Evolutionary conservation across 2,888 invertebrate genomes (phyloP).

Genomic region (Drosophila picticornis): DNA sequence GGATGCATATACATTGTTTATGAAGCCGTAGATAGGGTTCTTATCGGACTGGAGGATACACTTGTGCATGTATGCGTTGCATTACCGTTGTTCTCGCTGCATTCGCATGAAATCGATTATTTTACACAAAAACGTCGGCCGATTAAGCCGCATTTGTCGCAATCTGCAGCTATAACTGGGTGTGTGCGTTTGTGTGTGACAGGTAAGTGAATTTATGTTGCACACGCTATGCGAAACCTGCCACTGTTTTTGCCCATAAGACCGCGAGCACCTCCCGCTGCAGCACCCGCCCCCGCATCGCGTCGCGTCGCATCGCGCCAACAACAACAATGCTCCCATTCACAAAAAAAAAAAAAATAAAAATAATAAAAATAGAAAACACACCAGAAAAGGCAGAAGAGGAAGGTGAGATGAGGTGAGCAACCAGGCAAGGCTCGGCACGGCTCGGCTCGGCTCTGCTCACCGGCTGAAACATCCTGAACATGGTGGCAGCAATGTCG

Average conservation of each 20-base stretch:
- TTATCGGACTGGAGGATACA: not conserved
- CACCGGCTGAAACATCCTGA: conserved; percentile 37
- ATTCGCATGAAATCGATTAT: conserved; percentile 54
- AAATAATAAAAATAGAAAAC: conserved; percentile 3
- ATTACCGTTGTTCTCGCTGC: conserved; percentile 18
- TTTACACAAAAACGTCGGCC: conserved; percentile 55
- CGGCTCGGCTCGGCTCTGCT: not conserved
- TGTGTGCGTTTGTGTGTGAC: conserved; percentile 54
- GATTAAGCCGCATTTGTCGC: conserved; percentile 48
- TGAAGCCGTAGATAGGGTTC: not conserved
- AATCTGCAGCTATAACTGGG: conserved; percentile 11
- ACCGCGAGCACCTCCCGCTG: conserved; percentile 30
- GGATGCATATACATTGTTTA: not conserved
- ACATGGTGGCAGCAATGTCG: conserved; percentile 47
- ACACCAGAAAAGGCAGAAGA: not conserved
- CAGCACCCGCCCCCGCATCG: not conserved
- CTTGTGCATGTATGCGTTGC: not conserved
- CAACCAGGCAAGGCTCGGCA: conserved; percentile 22
- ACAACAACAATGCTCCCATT: conserved; percentile 30
- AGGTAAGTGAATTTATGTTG: conserved; percentile 78
- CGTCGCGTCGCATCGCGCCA: not conserved
- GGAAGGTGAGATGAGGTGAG: conserved; percentile 1
- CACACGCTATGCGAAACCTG: conserved; percentile 74
- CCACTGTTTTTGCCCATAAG: conserved; percentile 73
- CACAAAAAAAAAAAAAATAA: conserved; percentile 20